Evolutionary conservation across 2,888 invertebrate species (phyloP).

Genomic region (Clostera curtula): DNA sequence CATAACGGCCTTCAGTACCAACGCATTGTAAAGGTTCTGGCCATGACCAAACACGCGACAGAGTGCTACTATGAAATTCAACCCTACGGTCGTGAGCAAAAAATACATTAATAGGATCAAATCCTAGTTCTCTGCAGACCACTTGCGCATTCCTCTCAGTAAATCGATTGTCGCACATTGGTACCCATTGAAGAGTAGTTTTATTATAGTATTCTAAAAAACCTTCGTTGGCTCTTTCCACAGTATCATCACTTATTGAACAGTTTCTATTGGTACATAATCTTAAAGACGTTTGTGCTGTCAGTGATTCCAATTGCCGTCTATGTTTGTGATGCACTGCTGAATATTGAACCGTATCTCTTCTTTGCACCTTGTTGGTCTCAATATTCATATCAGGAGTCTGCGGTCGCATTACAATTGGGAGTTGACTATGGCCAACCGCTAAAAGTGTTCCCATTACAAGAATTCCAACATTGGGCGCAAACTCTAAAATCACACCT

Average conservation of each 20-base stretch:
- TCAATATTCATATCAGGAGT: constrained; percentile 44
- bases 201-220: constrained; percentile 96
- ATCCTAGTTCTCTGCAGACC: constrained; percentile 94
- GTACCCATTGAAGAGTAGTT: constrained; percentile 97
- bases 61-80: constrained; percentile 91
- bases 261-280: constrained; percentile 86
- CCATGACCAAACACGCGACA: constrained; percentile 94
- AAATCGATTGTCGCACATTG: constrained; percentile 96
- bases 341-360: constrained; percentile 51
- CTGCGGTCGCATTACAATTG: constrained; percentile 85
- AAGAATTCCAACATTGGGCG: constrained; percentile 95
- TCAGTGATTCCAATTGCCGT: constrained; percentile 73
- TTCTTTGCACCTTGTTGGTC: constrained; percentile 49
- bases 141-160: constrained; percentile 98
- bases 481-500: constrained; percentile 94
- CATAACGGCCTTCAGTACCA: constrained; percentile 83
- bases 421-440: constrained; percentile 82
- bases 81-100: constrained; percentile 90
- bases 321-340: constrained; percentile 49
- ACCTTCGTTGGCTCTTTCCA: constrained; percentile 80
- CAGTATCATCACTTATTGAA: constrained; percentile 68
- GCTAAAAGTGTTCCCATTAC: constrained; percentile 94
- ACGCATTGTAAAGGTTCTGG: constrained; percentile 92
- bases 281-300: constrained; percentile 78
- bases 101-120: constrained; percentile 90